Percentiles rank a stretch among this genome's conserved stretches.
phyloP scores from a whole-genome alignment of 2,113 vertebrate species.

The Pelvicachromis taeniatus region DNA sequence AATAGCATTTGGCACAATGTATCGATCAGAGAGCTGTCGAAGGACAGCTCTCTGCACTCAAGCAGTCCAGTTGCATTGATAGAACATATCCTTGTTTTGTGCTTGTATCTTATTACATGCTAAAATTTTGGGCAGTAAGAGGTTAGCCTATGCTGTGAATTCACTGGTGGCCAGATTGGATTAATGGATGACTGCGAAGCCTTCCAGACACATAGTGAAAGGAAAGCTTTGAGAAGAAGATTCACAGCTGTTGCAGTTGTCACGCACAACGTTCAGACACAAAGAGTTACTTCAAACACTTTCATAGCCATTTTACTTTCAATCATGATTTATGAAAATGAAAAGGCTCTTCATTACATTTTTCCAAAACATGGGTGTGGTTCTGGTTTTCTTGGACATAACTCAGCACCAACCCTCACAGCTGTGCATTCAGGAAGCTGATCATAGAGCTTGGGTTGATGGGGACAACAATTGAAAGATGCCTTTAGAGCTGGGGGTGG shows the following conservation, averaged over 20 bases:
- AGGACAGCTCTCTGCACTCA: conserved; percentile 53
- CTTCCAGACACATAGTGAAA: conserved; percentile 45
- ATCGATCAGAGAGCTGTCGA: conserved; percentile 46
- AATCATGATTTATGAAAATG: conserved; percentile 25
- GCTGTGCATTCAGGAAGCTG: conserved; percentile 44
- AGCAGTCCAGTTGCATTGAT: conserved; percentile 70
- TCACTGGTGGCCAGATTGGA: conserved; percentile 56
- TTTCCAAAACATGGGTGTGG: conserved; percentile 2
- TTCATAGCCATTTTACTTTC: conserved; percentile 10
- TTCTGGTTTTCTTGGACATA: conserved; percentile 33
- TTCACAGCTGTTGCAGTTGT: conserved; percentile 14
- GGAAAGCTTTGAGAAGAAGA: conserved; percentile 44
- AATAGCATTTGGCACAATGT: conserved; percentile 62
- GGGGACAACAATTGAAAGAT: conserved; percentile 56
- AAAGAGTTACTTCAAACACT: conserved; percentile 10
- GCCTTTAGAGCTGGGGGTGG: conserved; percentile 12
- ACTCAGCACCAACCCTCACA: conserved; percentile 58
- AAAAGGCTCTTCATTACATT: conserved; percentile 12
- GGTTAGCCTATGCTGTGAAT: conserved; percentile 35
- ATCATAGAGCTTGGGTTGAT: conserved; percentile 69
- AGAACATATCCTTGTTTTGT: conserved; percentile 68
- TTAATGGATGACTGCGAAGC: conserved; percentile 36
- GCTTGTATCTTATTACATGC: conserved; percentile 67
- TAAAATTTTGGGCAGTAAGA: conserved; percentile 66
- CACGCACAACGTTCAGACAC: conserved; percentile 36